These are phyloP conservation scores for Cephus runcator DNA, from an alignment of 2,888 invertebrate genomes.

Conservation along the genomic window DNA sequence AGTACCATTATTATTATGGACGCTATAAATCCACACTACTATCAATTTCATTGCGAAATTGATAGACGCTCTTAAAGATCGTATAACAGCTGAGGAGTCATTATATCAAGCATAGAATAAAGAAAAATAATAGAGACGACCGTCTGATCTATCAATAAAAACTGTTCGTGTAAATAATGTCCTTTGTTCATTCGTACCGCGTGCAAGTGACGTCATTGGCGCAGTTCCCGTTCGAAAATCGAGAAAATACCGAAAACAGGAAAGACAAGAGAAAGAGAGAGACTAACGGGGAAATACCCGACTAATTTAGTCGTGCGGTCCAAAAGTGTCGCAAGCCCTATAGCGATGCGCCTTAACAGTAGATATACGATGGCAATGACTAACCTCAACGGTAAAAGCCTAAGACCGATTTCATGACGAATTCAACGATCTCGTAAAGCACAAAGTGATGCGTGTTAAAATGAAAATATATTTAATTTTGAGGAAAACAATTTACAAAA, in stretches of 20 bases:
- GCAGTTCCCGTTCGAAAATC: background rate
- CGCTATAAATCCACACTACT: background rate
- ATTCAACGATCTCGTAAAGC: too few species aligned
- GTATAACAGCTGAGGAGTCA: too few species aligned
- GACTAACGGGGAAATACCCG: slow-evolving; percentile 8
- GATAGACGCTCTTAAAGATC: too few species aligned
- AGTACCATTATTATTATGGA: background rate
- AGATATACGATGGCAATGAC: too few species aligned
- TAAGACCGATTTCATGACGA: too few species aligned
- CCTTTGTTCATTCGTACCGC: background rate
- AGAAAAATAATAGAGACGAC: background rate
- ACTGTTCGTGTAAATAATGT: background rate
- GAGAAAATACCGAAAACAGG: background rate
- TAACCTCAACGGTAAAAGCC: too few species aligned
- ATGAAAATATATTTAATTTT: background rate
- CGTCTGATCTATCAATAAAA: background rate
- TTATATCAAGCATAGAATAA: too few species aligned
- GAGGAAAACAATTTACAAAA: background rate
- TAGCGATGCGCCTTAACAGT: background rate
- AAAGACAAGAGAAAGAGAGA: background rate
- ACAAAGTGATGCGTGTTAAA: background rate
- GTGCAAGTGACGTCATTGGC: too few species aligned
- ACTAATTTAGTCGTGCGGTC: background rate
- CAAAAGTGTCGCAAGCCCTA: background rate
- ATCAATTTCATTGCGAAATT: too few species aligned